Evolutionary conservation across 2,888 invertebrate species (phyloP), one percentile per base, ranked within the genome.

Genomic region (Chalcosyrphus nemorum): DNA sequence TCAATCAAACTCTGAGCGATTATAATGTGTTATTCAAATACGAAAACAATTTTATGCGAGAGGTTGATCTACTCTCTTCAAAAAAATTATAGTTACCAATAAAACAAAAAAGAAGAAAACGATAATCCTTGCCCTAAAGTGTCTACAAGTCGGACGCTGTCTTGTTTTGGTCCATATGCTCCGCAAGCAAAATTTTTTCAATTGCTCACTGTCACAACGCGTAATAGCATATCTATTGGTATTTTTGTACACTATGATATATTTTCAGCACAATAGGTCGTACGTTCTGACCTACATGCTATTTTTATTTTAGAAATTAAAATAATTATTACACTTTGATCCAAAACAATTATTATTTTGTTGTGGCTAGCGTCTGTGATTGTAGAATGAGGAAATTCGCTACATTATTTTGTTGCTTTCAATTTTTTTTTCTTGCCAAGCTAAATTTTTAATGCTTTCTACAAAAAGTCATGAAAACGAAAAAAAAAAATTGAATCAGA

Each of bases 241-340:
- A 17, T 38, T 32, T 38, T 59, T 13, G 24, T 57, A 24, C 24
- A 17, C 24, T 35, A 9, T 24, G 32, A 45, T 45, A 17, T 70
- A 70, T 57, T 70, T 70, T 47, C 21, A 59, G 57, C 35, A 57
- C 17, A 17, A 24, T 3, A 59, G 70, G 45, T 70, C 57, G 47
- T 38, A 15, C 27, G 32, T 45, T 70, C 35, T 57, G 70, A 70
- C 57, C 70, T 27, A 70, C 27, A 57, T 47, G 38, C 57, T 70
- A 70, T 70, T 70, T 57, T 57, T 54, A 29, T 11, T 56, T n/a
- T 43, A 5, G 21, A 57, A 70, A 70, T 57, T 45, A 32, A 68
- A 68, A 56, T 56, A 43, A 56, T 45, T 32, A 15, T 45, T n/a
- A n/a, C n/a, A 54, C 50, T 24, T 43, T 54, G 19, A 2, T 13